Evolutionary conservation across 2,888 invertebrate species (phyloP).

Genomic region (Cataglyphis cursor): DNA sequence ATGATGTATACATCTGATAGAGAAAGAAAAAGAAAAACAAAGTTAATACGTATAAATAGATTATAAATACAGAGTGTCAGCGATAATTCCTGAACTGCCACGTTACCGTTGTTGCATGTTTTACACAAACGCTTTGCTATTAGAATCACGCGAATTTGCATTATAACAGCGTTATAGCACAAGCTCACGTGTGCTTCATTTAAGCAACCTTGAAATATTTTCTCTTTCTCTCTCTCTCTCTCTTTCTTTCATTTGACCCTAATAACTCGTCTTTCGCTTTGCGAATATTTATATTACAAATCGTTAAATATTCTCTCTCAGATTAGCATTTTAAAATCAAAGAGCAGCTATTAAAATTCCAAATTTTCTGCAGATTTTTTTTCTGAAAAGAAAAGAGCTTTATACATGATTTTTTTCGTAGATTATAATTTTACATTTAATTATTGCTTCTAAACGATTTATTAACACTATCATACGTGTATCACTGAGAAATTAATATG

Average conservation of each 20-base stretch:
- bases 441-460: neutral
- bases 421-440: constrained; percentile 13
- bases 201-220: constrained; percentile 65
- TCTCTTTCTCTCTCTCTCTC: neutral
- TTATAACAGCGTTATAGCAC: constrained; percentile 29
- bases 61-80: constrained; percentile 34
- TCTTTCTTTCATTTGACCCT: constrained; percentile 32
- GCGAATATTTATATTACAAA: constrained; percentile 51
- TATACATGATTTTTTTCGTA: neutral
- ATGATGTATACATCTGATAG: neutral
- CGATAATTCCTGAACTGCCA: constrained; percentile 41
- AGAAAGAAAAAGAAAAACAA: neutral
- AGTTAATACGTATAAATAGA: constrained; percentile 43
- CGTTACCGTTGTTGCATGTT: constrained; percentile 60
- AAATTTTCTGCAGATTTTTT: neutral
- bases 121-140: constrained; percentile 50
- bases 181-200: constrained; percentile 50
- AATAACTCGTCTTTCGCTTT: constrained; percentile 2
- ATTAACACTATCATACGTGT: neutral
- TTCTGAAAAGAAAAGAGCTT: neutral
- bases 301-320: neutral
- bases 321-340: neutral
- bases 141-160: constrained; percentile 64
- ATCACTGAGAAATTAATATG: constrained; percentile 21
- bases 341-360: neutral